Conservation (phyloP, 2,888 invertebrate genomes). For the Melangyna quadrimaculata region DNA sequence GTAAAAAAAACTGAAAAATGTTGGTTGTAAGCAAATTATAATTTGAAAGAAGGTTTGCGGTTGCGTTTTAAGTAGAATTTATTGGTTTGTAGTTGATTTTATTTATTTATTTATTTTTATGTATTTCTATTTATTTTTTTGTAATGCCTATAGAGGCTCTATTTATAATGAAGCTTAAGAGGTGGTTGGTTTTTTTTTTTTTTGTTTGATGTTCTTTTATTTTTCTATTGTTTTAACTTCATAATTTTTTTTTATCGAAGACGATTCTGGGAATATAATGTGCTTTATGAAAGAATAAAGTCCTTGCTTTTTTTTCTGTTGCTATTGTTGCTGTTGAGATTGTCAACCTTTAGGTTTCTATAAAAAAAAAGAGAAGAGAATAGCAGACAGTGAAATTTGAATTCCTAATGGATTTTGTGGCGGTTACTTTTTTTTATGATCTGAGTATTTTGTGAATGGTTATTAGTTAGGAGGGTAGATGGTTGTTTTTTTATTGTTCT, state of each 20-base stretch:
- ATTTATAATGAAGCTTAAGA: neutral
- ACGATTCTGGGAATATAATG: neutral
- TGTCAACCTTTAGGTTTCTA: neutral
- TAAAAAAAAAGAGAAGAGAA: neutral
- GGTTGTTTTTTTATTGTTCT: neutral
- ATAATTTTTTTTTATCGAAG: neutral
- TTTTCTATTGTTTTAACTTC: conserved; percentile 7
- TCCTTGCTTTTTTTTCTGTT: neutral
- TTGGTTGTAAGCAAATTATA: conserved; percentile 60
- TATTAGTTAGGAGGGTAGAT: neutral
- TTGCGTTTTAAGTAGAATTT: conserved; percentile 42
- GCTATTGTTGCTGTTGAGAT: neutral
- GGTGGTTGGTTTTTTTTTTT: neutral
- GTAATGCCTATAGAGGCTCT: neutral
- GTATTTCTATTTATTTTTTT: neutral
- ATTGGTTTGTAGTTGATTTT: conserved; percentile 34
- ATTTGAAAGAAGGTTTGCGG: conserved; percentile 38
- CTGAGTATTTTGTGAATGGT: neutral
- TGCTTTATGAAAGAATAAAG: neutral
- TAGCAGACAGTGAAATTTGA: conserved; percentile 39
- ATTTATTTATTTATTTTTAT: conserved; percentile 23
- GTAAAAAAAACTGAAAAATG: conserved; percentile 23
- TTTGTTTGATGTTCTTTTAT: conserved; percentile 32
- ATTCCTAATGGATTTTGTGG: conserved; percentile 43
- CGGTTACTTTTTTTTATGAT: conserved; percentile 4